These are phyloP conservation scores for Sussaba pulchella DNA, from an alignment of 2,888 invertebrate species.

Conservation along the genomic window DNA sequence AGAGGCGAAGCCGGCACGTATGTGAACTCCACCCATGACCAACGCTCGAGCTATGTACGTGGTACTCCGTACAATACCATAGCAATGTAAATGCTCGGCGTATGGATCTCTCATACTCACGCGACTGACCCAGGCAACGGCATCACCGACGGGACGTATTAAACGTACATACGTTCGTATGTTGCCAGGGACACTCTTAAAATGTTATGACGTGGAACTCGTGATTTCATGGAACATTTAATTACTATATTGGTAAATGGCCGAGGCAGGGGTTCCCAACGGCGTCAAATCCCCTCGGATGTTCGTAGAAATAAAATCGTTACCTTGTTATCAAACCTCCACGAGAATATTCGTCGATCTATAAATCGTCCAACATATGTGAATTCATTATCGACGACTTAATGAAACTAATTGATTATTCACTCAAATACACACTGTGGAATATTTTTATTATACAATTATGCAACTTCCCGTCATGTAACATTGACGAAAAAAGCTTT, in stretches of 20 bases:
- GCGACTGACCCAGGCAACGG: conserved; percentile 70
- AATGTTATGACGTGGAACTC: conserved; percentile 84
- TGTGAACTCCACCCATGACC: conserved; percentile 44
- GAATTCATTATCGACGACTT: too few species aligned
- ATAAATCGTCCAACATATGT: too few species aligned
- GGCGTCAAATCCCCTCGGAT: conserved; percentile 16
- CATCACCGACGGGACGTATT: conserved; percentile 67
- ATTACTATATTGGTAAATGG: conserved; percentile 82
- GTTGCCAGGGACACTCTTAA: conserved; percentile 78
- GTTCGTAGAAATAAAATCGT: conserved; percentile 40
- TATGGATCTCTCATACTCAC: conserved; percentile 66
- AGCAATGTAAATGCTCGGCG: conserved; percentile 49
- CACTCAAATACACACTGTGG: too few species aligned
- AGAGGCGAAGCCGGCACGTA: conserved; percentile 63
- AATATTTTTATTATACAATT: too few species aligned
- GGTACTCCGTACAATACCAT: conserved; percentile 22
- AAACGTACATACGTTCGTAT: conserved; percentile 70
- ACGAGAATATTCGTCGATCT: too few species aligned
- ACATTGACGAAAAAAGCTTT: too few species aligned
- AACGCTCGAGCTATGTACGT: conserved; percentile 3
- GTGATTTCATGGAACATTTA: conserved; percentile 84
- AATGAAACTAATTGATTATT: too few species aligned
- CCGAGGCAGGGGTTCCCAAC: conserved; percentile 73
- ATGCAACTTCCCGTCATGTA: too few species aligned
- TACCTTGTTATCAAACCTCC: neutral